Evolutionary conservation across 2,888 invertebrate genomes (phyloP).

Genomic region (Chironomus riparius): DNA sequence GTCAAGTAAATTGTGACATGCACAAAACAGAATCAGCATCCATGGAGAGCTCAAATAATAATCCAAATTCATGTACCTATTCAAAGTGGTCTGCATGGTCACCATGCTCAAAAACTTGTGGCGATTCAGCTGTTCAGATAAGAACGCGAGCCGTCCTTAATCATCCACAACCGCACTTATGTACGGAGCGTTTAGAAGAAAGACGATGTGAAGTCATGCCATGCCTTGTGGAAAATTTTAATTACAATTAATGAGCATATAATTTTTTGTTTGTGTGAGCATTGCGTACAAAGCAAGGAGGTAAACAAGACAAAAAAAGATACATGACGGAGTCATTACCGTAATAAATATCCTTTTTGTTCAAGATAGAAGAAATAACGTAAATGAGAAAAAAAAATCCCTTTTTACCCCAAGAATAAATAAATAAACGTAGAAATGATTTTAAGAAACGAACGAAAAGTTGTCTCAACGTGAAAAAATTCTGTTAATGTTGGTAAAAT

Average conservation of each 20-base stretch:
- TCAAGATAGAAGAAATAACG: too few relatives aligned
- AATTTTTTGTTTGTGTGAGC: neutral
- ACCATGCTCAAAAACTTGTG: constrained; percentile 57
- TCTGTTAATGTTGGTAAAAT: neutral
- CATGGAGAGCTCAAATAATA: neutral
- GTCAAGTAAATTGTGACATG: constrained; percentile 36
- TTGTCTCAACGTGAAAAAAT: neutral
- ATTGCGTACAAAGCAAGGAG: neutral
- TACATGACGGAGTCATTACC: too few relatives aligned
- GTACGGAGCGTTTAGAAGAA: constrained; percentile 39
- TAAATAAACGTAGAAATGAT: too few relatives aligned
- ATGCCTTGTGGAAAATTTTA: constrained; percentile 31
- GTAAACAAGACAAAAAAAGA: too few relatives aligned
- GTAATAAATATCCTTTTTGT: too few relatives aligned
- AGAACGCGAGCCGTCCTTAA: constrained; percentile 44
- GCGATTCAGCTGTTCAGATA: constrained; percentile 47
- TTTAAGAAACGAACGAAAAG: neutral
- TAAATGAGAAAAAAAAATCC: too few relatives aligned
- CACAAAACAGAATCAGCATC: neutral
- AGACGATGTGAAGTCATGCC: constrained; percentile 40
- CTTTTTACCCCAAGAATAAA: too few relatives aligned
- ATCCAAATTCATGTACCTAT: constrained; percentile 14
- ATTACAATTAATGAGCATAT: constrained; percentile 11
- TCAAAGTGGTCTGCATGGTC: constrained; percentile 44
- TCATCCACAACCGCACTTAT: constrained; percentile 37